Evolutionary conservation across 2,797 vertebrate species (phyloP).

Genomic region (Jordanella pulchra): DNA sequence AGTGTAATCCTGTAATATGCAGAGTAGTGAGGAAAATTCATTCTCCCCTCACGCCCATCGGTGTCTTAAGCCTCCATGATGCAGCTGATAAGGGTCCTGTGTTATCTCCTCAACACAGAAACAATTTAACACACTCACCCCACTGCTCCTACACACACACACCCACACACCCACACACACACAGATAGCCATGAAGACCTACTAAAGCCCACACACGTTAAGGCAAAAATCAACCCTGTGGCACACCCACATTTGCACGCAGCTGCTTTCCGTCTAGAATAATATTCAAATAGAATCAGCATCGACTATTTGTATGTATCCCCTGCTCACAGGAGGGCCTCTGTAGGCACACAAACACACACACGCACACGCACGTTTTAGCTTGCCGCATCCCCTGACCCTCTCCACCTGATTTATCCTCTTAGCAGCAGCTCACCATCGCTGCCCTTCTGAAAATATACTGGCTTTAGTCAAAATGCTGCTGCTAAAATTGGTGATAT

Average conservation of each 20-base stretch:
- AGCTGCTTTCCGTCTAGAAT: slow-evolving; percentile 51
- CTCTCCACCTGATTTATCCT: slow-evolving; percentile 18
- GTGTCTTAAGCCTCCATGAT: slow-evolving; percentile 79
- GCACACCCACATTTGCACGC: slow-evolving; percentile 63
- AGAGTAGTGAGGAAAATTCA: slow-evolving; percentile 79
- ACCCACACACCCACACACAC: slow-evolving; percentile 34
- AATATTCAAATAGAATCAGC: slow-evolving; percentile 44
- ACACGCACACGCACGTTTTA: neutral
- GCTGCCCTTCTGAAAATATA: neutral
- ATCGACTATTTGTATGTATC: slow-evolving; percentile 9
- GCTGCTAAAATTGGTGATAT: neutral
- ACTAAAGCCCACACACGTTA: slow-evolving; percentile 20
- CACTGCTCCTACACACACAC: slow-evolving; percentile 24
- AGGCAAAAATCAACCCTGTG: slow-evolving; percentile 39
- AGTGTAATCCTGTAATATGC: slow-evolving; percentile 84
- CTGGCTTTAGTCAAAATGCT: neutral
- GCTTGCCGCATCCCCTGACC: slow-evolving; percentile 18
- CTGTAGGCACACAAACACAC: neutral
- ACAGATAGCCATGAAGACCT: slow-evolving; percentile 34
- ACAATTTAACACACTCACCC: slow-evolving; percentile 76
- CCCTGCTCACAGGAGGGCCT: slow-evolving; percentile 1
- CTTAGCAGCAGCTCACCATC: slow-evolving; percentile 7
- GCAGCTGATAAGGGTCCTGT: slow-evolving; percentile 75
- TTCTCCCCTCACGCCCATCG: slow-evolving; percentile 72
- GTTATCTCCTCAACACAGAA: slow-evolving; percentile 81